phyloP scores from a whole-genome alignment of 1,140 invertebrate genomes.

The Nylanderia fulva region DNA sequence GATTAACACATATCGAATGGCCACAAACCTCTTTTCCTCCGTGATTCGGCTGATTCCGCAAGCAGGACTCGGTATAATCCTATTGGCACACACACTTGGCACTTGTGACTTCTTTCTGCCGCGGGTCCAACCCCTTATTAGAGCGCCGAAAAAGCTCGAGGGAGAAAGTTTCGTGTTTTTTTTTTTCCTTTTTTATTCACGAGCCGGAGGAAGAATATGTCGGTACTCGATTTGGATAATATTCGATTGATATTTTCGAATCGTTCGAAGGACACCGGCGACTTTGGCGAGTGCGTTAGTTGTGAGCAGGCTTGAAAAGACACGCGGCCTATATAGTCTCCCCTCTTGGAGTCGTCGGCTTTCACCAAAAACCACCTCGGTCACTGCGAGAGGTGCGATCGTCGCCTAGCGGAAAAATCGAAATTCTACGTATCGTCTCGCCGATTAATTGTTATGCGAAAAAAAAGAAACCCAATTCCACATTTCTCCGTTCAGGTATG shows the following conservation, averaged over 20 bases:
- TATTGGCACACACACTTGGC: conserved; percentile 84
- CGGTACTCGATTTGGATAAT: neutral
- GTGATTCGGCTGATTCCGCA: neutral
- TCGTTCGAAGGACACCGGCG: conserved; percentile 68
- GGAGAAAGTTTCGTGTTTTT: neutral
- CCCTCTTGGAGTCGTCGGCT: conserved; percentile 79
- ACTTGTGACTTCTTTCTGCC: conserved; percentile 71
- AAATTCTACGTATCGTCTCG: conserved; percentile 38
- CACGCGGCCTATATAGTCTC: conserved; percentile 84
- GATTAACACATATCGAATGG: conserved; percentile 55
- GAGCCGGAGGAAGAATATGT: conserved; percentile 33
- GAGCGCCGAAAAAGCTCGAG: conserved; percentile 47
- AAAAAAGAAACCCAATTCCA: neutral
- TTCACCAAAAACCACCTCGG: conserved; percentile 80
- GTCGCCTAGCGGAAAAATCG: conserved; percentile 62
- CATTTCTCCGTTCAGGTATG: no score
- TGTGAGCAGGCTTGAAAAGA: conserved; percentile 82
- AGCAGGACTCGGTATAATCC: conserved; percentile 76
- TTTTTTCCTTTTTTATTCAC: neutral
- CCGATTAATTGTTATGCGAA: neutral
- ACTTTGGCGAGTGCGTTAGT: conserved; percentile 80
- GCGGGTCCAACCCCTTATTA: conserved; percentile 43
- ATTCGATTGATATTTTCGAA: conserved; percentile 42
- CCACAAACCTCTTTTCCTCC: conserved; percentile 78
- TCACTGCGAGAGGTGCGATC: conserved; percentile 7